Base-by-base conservation (phyloP, 2,797 vertebrate genomes). In the Sciaenops ocellatus region DNA sequence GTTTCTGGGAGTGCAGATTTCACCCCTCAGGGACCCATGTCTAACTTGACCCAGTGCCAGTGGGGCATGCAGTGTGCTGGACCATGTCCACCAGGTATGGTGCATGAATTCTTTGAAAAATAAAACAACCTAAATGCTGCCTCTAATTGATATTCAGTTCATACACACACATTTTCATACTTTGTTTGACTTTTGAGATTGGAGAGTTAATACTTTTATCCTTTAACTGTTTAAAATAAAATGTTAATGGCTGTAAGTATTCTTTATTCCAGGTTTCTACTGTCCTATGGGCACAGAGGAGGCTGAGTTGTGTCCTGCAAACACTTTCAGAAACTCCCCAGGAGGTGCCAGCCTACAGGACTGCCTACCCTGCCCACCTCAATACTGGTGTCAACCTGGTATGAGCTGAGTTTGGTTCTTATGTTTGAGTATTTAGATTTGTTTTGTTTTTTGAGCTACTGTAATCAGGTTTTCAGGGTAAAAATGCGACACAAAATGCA, bases 331-430 rank as follows among this genome's bases (percentile, higher is more conserved):
- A 42, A 87, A 70, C 48, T 77, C 80, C 0, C 85, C 95, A 1
- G 96, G 97, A 67, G 97, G 96, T 77, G 89, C 77, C 6, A 90
- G 84, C 65, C 86, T 82, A 61, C 93, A 94, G 26, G 96, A 98
- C 73, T 99, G 97, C 79, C 87, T 94, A 64, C 89, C 94, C 28
- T 99, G 98, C 61, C 97, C 97, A 0, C 86, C 95, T 0, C 94
- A 94, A 54, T 86, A 68, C 70, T 98, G 97, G 98, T 99, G 98
- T 89, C 96, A 95, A 95, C 86, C 94, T 87, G 97, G 97, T 99
- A 92, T 24, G 72, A 63, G 20, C 59, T 67, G 30, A 82, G 78
- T 51, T 63, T 56, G 15, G 3, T 22, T 10, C 56, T 65, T 20
- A 30, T 69, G 42, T 71, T 34, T 56, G 8, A 28, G 42, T 72